Conservation (phyloP, 2,888 invertebrate genomes). For the Platycheirus rosarum region DNA sequence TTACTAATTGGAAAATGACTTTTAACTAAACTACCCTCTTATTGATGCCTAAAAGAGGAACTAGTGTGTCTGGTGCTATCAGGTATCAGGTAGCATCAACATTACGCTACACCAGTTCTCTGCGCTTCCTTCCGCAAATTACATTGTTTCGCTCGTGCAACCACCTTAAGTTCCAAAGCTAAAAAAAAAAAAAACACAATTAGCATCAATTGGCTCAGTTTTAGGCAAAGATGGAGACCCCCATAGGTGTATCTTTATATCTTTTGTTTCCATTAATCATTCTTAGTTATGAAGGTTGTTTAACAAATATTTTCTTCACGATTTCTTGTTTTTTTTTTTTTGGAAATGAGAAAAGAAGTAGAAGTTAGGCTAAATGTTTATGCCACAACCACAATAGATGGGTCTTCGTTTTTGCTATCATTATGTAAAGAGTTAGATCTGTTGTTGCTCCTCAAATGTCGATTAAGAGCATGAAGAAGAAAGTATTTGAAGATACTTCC, state of each 20-base stretch:
- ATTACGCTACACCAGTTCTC: constrained; percentile 1
- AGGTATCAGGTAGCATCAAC: not conserved
- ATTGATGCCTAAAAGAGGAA: not conserved
- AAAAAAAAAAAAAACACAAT: not conserved
- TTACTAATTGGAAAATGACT: not conserved
- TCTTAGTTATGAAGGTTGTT: not conserved
- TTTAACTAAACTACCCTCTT: not conserved
- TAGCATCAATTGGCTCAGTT: not conserved
- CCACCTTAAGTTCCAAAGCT: not conserved
- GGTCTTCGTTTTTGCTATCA: not conserved
- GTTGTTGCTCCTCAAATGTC: not conserved
- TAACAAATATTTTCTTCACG: not conserved
- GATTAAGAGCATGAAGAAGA: not conserved
- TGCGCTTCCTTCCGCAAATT: constrained; percentile 42
- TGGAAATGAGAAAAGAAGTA: not conserved
- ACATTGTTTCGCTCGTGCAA: not conserved
- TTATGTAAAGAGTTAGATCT: not conserved
- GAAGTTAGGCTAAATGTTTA: not conserved
- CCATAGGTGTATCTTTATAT: not conserved
- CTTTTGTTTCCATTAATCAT: not conserved
- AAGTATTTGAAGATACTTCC: not conserved
- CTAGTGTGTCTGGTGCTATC: not conserved
- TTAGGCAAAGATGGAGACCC: not conserved
- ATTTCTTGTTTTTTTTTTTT: no score
- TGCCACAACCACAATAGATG: not conserved